Percentiles rank a stretch among this genome's conserved stretches.
phyloP scores from a whole-genome alignment of 2,888 invertebrate genomes.

The Tineola bisselliella region DNA sequence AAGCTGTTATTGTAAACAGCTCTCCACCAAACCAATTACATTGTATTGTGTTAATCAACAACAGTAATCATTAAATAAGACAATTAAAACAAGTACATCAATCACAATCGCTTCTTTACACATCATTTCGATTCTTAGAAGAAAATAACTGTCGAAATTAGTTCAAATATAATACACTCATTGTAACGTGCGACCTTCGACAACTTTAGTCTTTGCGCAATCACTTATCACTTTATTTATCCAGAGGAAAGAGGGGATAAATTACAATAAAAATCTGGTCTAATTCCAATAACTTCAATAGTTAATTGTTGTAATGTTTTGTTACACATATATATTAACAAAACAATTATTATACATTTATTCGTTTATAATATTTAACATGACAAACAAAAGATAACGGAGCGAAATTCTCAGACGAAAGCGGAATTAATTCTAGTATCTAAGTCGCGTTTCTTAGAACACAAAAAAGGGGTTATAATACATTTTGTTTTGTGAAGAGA shows the following conservation, averaged over 20 bases:
- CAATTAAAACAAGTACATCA: not conserved
- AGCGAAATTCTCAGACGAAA: not conserved
- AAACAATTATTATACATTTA: too few species aligned
- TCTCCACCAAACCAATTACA: too few species aligned
- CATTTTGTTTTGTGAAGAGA: not conserved
- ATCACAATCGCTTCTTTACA: not conserved
- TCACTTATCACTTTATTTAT: not conserved
- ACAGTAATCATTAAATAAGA: not conserved
- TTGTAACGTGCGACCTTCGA: not conserved
- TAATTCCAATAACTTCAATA: too few species aligned
- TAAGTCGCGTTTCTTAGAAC: not conserved
- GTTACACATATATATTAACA: too few species aligned
- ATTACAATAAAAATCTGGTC: too few species aligned
- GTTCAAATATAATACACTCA: not conserved
- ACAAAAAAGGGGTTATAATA: not conserved
- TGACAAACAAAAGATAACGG: too few species aligned
- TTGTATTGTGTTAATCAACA: too few species aligned
- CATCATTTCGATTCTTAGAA: slow-evolving; percentile 6
- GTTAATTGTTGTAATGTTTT: too few species aligned
- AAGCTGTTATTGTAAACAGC: too few species aligned
- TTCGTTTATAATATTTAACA: too few species aligned
- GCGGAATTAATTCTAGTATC: not conserved
- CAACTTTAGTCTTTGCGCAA: not conserved
- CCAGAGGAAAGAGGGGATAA: too few species aligned
- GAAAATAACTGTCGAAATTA: not conserved